phyloP scores from a whole-genome alignment of 2,797 vertebrate genomes.

The Dermochelys coriacea region DNA sequence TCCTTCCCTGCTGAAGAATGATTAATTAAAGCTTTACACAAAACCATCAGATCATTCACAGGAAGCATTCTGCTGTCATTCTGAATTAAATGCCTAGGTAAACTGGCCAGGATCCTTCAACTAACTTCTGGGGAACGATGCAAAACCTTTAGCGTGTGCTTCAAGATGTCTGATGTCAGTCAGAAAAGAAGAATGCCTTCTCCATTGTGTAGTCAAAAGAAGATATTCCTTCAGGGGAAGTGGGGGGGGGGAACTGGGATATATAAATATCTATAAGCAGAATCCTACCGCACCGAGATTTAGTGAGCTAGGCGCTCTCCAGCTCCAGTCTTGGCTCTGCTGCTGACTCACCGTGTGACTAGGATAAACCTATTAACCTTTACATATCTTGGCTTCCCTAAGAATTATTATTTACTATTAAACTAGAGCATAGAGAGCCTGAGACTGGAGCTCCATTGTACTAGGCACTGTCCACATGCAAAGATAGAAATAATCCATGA shows the following conservation, averaged over 20 bases:
- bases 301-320: not conserved
- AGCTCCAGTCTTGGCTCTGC: not conserved
- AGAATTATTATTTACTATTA: not conserved
- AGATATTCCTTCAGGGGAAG: not conserved
- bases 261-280: not conserved
- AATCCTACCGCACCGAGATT: not conserved
- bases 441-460: not conserved
- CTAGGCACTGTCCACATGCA: not conserved
- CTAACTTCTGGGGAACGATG: not conserved
- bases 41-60: not conserved
- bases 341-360: not conserved
- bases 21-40: not conserved
- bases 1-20: not conserved
- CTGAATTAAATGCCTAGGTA: constrained; percentile 20
- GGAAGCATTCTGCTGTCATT: constrained; percentile 3
- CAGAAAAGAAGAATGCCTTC: not conserved
- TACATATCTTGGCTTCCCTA: not conserved
- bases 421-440: not conserved
- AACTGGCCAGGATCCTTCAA: not conserved
- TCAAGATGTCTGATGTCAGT: not conserved
- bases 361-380: not conserved
- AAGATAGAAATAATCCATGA: not conserved
- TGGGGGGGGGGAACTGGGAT: not conserved
- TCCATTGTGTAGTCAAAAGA: not conserved
- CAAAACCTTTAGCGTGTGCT: not conserved